phyloP scores from a whole-genome alignment of 1,140 invertebrate genomes.

The Atopsyche davidsoni region DNA sequence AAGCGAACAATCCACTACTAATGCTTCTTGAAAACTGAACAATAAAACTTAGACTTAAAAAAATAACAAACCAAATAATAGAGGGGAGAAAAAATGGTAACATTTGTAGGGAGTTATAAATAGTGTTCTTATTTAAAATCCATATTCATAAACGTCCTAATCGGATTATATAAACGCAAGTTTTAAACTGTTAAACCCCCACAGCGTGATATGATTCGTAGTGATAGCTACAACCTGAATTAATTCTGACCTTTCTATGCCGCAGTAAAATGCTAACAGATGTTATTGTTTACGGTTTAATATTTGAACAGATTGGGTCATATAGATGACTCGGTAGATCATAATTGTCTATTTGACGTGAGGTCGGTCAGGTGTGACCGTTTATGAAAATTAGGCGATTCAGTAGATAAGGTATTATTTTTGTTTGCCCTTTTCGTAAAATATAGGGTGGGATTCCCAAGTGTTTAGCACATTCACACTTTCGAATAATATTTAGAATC shows the following conservation, averaged over 20 bases:
- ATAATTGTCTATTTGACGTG: constrained; percentile 18
- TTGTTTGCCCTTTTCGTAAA: no score
- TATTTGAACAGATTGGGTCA: constrained; percentile 19
- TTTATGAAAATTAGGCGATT: constrained; percentile 1
- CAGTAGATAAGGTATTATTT: neutral
- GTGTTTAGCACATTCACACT: no score
- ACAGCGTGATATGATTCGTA: constrained; percentile 14
- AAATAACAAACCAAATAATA: no score
- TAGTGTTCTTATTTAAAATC: constrained; percentile 15
- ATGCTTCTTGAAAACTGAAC: no score
- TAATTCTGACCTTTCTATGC: constrained; percentile 6
- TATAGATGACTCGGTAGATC: constrained; percentile 9
- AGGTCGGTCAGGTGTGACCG: constrained; percentile 11
- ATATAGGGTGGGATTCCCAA: no score
- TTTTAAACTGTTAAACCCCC: constrained; percentile 18
- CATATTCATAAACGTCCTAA: constrained; percentile 20
- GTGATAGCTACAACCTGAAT: constrained; percentile 16
- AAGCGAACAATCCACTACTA: no score
- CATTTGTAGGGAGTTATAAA: constrained; percentile 10
- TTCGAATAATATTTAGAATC: neutral
- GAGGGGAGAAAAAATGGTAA: no score
- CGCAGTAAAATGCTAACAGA: constrained; percentile 19
- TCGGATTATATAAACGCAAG: constrained; percentile 11
- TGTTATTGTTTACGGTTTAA: constrained; percentile 22
- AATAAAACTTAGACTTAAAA: no score